phyloP scores from a whole-genome alignment of 1,140 invertebrate species.

The Pseudoatta argentina region DNA sequence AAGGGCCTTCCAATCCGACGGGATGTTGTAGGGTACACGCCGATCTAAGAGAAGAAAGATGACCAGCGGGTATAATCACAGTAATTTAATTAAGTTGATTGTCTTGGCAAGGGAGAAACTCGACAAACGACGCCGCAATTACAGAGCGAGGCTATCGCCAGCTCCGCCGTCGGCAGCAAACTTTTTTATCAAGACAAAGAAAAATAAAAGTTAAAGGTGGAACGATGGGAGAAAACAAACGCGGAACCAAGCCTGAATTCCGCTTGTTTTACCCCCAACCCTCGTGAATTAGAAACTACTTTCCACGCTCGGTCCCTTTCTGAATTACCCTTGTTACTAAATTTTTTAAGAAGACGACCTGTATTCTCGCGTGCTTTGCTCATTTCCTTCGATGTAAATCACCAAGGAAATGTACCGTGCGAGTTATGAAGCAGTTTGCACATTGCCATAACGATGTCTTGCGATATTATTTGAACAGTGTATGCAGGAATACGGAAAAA shows the following conservation, averaged over 20 bases:
- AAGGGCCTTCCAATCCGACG: conserved; percentile 87
- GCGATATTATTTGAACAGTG: conserved; percentile 11
- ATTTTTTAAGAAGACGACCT: conserved; percentile 44
- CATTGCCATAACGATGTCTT: conserved; percentile 20
- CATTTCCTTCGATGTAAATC: conserved; percentile 43
- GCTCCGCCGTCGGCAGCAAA: background rate
- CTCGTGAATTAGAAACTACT: conserved; percentile 61
- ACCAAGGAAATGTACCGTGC: background rate
- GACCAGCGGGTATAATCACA: conserved; percentile 43
- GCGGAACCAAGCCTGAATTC: conserved; percentile 24
- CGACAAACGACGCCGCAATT: conserved; percentile 54
- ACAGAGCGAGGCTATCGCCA: conserved; percentile 18
- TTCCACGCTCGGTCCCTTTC: conserved; percentile 26
- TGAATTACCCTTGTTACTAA: conserved; percentile 59
- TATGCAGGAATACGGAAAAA: too few relatives aligned
- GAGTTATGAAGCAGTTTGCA: conserved; percentile 36
- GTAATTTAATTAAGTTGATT: conserved; percentile 54
- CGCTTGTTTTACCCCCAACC: conserved; percentile 36
- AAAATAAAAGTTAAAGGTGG: conserved; percentile 44
- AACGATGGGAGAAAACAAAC: conserved; percentile 12
- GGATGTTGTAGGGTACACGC: conserved; percentile 84
- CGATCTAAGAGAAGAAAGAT: conserved; percentile 78
- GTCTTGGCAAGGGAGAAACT: background rate
- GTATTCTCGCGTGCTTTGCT: background rate
- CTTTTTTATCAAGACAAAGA: conserved; percentile 49